phyloP scores from a whole-genome alignment of 2,888 invertebrate species.

The Fabriciana adippe region DNA sequence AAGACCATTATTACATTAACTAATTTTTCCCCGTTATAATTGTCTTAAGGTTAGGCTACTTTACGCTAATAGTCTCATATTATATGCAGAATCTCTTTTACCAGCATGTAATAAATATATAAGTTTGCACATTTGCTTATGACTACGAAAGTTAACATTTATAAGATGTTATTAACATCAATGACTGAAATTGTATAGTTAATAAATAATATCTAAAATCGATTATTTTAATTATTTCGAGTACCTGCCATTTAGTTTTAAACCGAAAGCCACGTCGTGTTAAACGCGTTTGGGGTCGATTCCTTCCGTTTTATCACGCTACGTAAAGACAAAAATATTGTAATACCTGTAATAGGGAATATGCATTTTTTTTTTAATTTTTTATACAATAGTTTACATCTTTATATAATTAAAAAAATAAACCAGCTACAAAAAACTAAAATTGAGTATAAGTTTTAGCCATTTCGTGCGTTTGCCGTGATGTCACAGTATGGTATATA shows the following conservation, averaged over 20 bases:
- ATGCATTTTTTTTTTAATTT: too few species aligned
- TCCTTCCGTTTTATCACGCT: neutral
- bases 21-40: neutral
- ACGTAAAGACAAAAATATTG: neutral
- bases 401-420: too few species aligned
- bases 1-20: too few species aligned
- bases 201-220: neutral
- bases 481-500: too few species aligned
- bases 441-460: too few species aligned
- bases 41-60: neutral
- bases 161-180: constrained; percentile 6
- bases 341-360: too few species aligned
- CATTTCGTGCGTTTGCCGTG: too few species aligned
- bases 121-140: constrained; percentile 3
- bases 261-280: too few species aligned
- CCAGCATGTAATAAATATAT: neutral
- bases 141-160: neutral
- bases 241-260: too few species aligned
- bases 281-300: too few species aligned
- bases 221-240: neutral
- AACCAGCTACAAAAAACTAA: too few species aligned
- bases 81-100: neutral
- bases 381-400: too few species aligned
- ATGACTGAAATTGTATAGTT: constrained; percentile 10
- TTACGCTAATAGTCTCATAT: neutral